A percentile compares a stretch with the other conserved stretches of the same genome.
Evolutionary conservation across 2,113 vertebrate species (phyloP).

Genomic region (Phoxinus phoxinus): DNA sequence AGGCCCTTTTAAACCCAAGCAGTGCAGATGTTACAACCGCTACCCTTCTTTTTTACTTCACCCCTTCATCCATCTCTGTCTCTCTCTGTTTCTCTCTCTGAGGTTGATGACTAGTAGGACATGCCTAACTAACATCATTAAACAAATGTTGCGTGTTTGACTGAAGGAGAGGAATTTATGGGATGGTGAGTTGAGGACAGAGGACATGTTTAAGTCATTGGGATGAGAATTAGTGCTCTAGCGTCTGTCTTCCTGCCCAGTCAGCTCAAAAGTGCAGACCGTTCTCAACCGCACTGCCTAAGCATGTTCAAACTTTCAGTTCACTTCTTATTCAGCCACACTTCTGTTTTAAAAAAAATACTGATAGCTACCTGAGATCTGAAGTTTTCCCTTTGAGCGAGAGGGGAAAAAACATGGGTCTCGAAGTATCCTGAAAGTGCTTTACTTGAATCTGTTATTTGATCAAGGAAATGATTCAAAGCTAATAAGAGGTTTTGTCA

Average conservation of each 20-base stretch:
- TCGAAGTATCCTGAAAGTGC: background rate
- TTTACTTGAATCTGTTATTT: conserved; percentile 53
- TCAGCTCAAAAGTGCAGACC: conserved; percentile 34
- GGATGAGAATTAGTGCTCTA: conserved; percentile 32
- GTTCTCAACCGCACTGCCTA: conserved; percentile 42
- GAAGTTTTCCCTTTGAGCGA: background rate
- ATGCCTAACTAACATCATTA: conserved; percentile 61
- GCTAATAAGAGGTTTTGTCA: conserved; percentile 74
- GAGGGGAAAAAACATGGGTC: background rate
- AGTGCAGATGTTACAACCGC: conserved; percentile 50
- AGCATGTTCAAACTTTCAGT: conserved; percentile 23
- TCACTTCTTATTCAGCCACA: background rate
- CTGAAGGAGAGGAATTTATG: conserved; percentile 62
- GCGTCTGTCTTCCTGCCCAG: conserved; percentile 42
- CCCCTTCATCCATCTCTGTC: conserved; percentile 17
- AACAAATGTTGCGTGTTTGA: conserved; percentile 65
- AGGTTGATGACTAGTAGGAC: conserved; percentile 54
- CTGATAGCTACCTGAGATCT: background rate
- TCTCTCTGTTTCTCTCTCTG: conserved; percentile 26
- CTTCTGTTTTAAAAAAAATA: background rate
- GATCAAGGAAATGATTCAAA: conserved; percentile 72
- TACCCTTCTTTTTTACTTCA: conserved; percentile 33
- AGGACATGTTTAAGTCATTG: conserved; percentile 53
- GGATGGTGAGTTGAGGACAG: conserved; percentile 47
- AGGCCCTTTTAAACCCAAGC: conserved; percentile 39